Conservation (phyloP, 2,797 vertebrate species). For the Cuculus canorus region DNA sequence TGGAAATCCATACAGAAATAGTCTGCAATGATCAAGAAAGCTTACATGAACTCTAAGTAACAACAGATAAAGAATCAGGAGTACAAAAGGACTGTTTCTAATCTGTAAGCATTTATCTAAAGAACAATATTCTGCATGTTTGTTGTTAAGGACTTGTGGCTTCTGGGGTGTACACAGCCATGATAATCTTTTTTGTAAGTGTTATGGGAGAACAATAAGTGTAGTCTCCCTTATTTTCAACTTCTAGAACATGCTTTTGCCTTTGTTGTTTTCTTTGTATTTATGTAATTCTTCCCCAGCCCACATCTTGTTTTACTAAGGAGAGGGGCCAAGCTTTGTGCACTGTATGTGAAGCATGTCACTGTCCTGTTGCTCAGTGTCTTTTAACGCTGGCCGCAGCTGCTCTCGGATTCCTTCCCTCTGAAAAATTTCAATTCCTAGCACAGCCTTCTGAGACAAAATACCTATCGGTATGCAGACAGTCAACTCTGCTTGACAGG, state of each 20-base stretch:
- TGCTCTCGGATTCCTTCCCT: not conserved
- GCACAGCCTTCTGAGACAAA: not conserved
- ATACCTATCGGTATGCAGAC: not conserved
- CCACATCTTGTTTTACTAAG: not conserved
- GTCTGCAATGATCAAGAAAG: not conserved
- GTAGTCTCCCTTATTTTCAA: not conserved
- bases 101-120: not conserved
- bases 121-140: not conserved
- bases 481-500: not conserved
- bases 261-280: not conserved
- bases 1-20: not conserved
- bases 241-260: not conserved
- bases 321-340: not conserved
- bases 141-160: not conserved
- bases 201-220: not conserved
- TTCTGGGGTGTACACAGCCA: not conserved
- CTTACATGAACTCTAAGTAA: not conserved
- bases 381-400: not conserved
- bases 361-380: not conserved
- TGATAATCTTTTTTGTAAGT: not conserved
- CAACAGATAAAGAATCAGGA: not conserved
- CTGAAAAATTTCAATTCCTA: not conserved
- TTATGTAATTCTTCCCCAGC: not conserved
- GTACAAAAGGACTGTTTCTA: not conserved
- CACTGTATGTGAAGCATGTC: accelerated